Evolutionary conservation across 2,113 vertebrate species (phyloP).

Genomic region (Ploceus nigricollis): DNA sequence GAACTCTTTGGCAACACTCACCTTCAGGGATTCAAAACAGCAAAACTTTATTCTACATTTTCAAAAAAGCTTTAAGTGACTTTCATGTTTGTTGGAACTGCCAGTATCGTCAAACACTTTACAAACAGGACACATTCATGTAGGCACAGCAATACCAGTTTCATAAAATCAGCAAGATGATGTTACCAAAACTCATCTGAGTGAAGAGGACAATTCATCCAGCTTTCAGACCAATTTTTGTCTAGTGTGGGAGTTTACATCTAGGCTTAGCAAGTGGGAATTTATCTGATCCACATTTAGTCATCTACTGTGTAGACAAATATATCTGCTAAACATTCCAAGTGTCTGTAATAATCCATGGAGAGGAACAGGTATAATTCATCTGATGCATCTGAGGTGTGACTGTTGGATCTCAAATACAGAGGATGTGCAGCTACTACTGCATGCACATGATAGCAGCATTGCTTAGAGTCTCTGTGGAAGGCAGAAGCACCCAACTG

Average conservation of each 20-base stretch:
- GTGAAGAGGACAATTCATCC: background rate
- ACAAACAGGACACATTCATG: background rate
- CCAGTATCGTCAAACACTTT: background rate
- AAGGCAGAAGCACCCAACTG: background rate
- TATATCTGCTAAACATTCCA: background rate
- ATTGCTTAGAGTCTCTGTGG: background rate
- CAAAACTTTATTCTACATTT: background rate
- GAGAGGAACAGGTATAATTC: background rate
- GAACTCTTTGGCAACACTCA: slow-evolving; percentile 14
- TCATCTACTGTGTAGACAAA: background rate
- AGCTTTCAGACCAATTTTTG: background rate
- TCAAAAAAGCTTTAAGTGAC: background rate
- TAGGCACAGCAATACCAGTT: background rate
- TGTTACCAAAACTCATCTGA: background rate
- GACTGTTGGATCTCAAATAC: background rate
- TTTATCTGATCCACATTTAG: background rate
- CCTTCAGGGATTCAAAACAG: background rate
- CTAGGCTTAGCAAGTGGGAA: background rate
- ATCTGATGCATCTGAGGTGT: background rate
- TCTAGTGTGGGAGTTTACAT: background rate
- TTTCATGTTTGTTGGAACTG: background rate
- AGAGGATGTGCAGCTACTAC: background rate
- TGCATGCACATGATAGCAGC: rapidly evolving
- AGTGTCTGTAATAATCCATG: background rate
- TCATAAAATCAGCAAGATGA: background rate